Percentiles rank a stretch among this genome's conserved stretches.
phyloP scores from a whole-genome alignment of 2,888 invertebrate genomes.

The Cataglyphis rosenhaueri region DNA sequence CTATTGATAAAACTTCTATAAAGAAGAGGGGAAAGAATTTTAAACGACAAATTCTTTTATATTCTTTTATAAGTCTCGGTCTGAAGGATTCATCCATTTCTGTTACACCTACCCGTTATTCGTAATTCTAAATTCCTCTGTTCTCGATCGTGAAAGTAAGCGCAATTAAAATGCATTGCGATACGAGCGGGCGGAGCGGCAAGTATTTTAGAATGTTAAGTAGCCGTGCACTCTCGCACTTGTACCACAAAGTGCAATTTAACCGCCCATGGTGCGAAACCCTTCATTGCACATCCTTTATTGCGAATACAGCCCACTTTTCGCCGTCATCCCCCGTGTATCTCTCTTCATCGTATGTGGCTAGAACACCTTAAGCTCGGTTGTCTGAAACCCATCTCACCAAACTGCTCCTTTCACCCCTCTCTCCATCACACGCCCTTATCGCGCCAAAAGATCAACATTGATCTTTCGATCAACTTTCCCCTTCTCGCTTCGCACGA shows the following conservation, averaged over 20 bases:
- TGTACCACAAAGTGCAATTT: constrained; percentile 45
- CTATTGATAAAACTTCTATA: not conserved
- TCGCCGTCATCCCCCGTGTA: constrained; percentile 22
- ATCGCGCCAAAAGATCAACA: constrained; percentile 40
- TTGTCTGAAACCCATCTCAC: constrained; percentile 34
- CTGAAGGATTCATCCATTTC: not conserved
- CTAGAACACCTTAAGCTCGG: constrained; percentile 34
- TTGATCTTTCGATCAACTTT: constrained; percentile 32
- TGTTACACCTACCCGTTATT: not conserved
- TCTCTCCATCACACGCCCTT: constrained; percentile 14
- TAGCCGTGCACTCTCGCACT: not conserved
- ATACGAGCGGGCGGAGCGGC: not conserved
- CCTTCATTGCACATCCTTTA: not conserved
- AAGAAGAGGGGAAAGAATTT: not conserved
- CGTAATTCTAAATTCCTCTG: not conserved
- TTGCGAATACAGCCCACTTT: constrained; percentile 21
- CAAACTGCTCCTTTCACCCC: constrained; percentile 28
- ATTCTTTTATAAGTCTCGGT: not conserved
- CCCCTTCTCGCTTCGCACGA: not conserved
- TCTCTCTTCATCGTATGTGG: constrained; percentile 24
- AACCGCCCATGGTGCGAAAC: not conserved
- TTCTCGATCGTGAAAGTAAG: constrained; percentile 10
- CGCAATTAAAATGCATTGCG: constrained; percentile 24
- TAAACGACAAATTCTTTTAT: not conserved
- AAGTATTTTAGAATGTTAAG: constrained; percentile 47